Conservation (phyloP, 2,113 vertebrate genomes). For the Telmatochromis sp. region DNA sequence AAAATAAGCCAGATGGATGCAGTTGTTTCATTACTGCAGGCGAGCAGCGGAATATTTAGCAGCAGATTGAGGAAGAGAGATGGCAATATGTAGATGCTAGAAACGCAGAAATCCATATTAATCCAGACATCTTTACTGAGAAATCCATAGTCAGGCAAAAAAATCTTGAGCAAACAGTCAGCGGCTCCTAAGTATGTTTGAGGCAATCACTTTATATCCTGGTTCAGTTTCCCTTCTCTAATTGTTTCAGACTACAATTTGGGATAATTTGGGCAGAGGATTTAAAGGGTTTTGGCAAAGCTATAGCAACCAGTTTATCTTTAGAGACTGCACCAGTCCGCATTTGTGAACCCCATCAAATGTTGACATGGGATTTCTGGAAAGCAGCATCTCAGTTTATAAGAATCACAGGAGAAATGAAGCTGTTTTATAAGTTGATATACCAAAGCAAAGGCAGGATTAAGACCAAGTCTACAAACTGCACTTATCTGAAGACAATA, state of each 20-base stretch:
- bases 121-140: conserved; percentile 9
- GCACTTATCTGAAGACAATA: background rate
- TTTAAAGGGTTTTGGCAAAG: background rate
- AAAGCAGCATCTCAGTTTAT: background rate
- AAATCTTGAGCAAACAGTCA: conserved; percentile 8
- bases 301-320: background rate
- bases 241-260: background rate
- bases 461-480: background rate
- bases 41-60: background rate
- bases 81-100: background rate
- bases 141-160: background rate
- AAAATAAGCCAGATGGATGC: background rate
- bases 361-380: background rate
- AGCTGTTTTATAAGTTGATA: background rate
- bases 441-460: background rate
- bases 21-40: background rate
- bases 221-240: background rate
- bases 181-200: background rate
- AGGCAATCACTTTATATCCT: background rate
- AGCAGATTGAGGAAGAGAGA: background rate
- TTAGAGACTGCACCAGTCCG: background rate
- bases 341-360: background rate
- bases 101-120: background rate
- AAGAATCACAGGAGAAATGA: background rate
- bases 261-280: background rate